Percentiles rank a stretch among this genome's conserved stretches.
Evolutionary conservation across 1,140 invertebrate species (phyloP).

Genomic region (Hestina assimilis): DNA sequence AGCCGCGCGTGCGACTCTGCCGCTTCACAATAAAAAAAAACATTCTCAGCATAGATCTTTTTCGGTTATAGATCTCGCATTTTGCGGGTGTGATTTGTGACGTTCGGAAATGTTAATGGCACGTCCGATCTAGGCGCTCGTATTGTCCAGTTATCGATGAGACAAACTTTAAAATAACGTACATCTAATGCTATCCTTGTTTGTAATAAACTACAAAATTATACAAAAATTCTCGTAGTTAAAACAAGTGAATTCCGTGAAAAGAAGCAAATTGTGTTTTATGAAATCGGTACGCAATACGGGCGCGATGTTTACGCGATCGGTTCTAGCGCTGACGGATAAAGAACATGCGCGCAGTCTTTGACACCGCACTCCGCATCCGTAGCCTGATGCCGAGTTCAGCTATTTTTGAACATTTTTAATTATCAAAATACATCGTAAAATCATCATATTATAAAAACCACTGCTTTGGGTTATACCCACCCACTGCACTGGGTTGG

Average conservation of each 20-base stretch:
- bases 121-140: constrained; percentile 29
- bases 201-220: neutral
- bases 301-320: constrained; percentile 66
- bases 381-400: constrained; percentile 12
- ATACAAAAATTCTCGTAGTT: neutral
- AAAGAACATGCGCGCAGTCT: constrained; percentile 55
- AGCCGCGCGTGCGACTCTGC: constrained; percentile 74
- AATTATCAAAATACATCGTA: neutral
- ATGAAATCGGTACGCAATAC: constrained; percentile 28
- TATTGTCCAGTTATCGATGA: constrained; percentile 1
- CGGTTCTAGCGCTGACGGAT: constrained; percentile 59
- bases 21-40: constrained; percentile 69
- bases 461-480: too few species aligned
- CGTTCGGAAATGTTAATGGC: constrained; percentile 74
- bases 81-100: constrained; percentile 77
- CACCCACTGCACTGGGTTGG: too few species aligned
- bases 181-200: neutral
- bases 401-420: constrained; percentile 16
- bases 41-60: constrained; percentile 74
- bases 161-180: neutral
- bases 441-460: too few species aligned
- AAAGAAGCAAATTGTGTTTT: constrained; percentile 64
- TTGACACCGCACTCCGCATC: constrained; percentile 55
- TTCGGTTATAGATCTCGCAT: constrained; percentile 75
- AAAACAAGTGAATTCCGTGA: constrained; percentile 36